phyloP scores from a whole-genome alignment of 2,797 vertebrate genomes.

The Rhinatrema bivittatum region DNA sequence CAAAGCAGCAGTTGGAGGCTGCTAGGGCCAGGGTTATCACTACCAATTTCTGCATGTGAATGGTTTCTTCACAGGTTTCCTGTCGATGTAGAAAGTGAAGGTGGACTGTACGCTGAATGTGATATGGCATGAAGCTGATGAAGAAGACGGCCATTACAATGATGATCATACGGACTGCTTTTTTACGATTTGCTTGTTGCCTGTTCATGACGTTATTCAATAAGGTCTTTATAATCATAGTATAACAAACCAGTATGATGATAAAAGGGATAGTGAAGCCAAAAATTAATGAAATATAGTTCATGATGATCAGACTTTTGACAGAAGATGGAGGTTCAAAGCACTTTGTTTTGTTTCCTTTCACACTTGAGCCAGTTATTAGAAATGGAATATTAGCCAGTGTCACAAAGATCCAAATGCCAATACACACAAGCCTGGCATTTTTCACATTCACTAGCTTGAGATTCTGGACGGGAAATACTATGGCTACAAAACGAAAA shows the following conservation, averaged over 20 bases:
- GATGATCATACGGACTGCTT: conserved; percentile 82
- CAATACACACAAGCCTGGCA: conserved; percentile 60
- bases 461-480: conserved; percentile 81
- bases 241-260: conserved; percentile 78
- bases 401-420: conserved; percentile 83
- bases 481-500: conserved; percentile 87
- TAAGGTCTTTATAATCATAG: conserved; percentile 72
- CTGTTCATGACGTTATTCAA: conserved; percentile 61
- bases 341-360: conserved; percentile 78
- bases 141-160: conserved; percentile 81
- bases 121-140: conserved; percentile 86
- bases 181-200: conserved; percentile 51
- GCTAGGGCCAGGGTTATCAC: conserved; percentile 84
- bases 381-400: conserved; percentile 73
- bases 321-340: conserved; percentile 69
- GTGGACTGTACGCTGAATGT: conserved; percentile 80
- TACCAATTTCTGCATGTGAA: conserved; percentile 80
- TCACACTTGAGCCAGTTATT: conserved; percentile 36
- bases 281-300: conserved; percentile 71
- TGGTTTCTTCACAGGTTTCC: conserved; percentile 40
- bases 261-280: conserved; percentile 82
- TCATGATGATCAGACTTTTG: conserved; percentile 54
- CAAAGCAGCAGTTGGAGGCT: conserved; percentile 86
- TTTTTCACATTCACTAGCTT: conserved; percentile 63
- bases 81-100: conserved; percentile 54